phyloP scores from a whole-genome alignment of 2,888 invertebrate genomes.

The Synanthedon andrenaeformis region DNA sequence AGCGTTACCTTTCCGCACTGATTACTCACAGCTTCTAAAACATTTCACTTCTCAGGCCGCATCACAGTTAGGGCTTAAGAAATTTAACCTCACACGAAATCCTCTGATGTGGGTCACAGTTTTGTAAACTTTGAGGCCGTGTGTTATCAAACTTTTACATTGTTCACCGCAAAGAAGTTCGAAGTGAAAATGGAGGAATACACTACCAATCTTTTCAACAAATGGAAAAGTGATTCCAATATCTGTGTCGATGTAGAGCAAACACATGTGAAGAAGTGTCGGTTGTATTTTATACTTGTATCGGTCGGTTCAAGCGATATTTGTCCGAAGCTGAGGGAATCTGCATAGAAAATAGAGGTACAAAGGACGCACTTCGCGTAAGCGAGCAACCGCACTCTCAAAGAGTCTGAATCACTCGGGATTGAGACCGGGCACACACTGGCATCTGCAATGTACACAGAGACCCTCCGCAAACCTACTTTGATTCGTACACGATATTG shows the following conservation, averaged over 20 bases:
- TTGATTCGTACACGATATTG: neutral
- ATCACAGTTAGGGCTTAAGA: neutral
- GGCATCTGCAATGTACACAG: neutral
- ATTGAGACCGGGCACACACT: conserved; percentile 9
- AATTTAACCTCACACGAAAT: neutral
- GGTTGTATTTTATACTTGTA: conserved; percentile 21
- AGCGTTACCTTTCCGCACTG: neutral
- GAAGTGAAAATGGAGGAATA: neutral
- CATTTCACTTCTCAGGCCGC: neutral
- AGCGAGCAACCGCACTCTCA: conserved; percentile 20
- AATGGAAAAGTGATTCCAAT: conserved; percentile 3
- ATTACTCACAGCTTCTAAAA: neutral
- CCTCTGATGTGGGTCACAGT: neutral
- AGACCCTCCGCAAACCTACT: neutral
- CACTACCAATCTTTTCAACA: neutral
- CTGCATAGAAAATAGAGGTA: conserved; percentile 22
- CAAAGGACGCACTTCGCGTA: conserved; percentile 18
- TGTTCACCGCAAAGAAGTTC: neutral
- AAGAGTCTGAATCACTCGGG: conserved; percentile 23
- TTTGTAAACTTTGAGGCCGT: neutral
- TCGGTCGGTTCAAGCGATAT: conserved; percentile 13
- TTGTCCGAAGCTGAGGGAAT: conserved; percentile 20
- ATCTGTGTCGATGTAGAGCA: neutral
- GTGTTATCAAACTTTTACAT: neutral
- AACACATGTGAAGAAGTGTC: conserved; percentile 4